Percentiles rank a stretch among this genome's conserved stretches.
Evolutionary conservation across 2,113 vertebrate species (phyloP).

Genomic region (Eulemur rufifrons): DNA sequence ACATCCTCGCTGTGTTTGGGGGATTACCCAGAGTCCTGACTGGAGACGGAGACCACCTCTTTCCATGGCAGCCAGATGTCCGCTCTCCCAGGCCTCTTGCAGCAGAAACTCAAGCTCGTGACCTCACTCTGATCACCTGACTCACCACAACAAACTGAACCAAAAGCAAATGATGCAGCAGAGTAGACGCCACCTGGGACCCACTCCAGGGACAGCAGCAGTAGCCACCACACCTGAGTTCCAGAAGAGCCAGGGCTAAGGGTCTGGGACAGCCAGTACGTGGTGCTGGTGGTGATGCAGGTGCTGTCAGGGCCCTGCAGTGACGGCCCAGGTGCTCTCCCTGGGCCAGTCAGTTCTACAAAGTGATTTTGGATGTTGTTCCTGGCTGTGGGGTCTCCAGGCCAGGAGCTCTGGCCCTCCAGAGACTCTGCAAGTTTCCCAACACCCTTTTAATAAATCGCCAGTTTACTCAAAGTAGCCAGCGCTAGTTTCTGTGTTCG

Average conservation of each 20-base stretch:
- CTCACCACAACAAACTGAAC: not conserved
- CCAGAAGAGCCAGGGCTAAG: not conserved
- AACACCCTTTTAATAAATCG: not conserved
- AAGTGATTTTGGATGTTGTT: not conserved
- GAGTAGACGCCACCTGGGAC: not conserved
- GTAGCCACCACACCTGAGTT: not conserved
- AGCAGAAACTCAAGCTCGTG: not conserved
- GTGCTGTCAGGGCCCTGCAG: not conserved
- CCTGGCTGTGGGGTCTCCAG: not conserved
- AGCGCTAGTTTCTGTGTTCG: not conserved
- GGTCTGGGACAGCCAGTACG: not conserved
- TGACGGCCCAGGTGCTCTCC: not conserved
- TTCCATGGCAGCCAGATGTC: not conserved
- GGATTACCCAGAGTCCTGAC: not conserved
- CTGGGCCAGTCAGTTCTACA: not conserved
- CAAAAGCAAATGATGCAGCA: not conserved
- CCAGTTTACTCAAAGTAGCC: not conserved
- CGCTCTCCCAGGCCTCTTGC: not conserved
- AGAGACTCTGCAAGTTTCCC: not conserved
- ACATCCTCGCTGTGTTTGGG: rapidly evolving
- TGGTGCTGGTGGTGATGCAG: not conserved
- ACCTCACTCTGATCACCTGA: not conserved
- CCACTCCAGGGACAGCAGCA: not conserved
- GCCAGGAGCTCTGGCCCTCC: not conserved
- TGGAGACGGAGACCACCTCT: not conserved